Evolutionary conservation across 2,888 invertebrate genomes (phyloP).

Genomic region (Mesorhabditis spiculigera): DNA sequence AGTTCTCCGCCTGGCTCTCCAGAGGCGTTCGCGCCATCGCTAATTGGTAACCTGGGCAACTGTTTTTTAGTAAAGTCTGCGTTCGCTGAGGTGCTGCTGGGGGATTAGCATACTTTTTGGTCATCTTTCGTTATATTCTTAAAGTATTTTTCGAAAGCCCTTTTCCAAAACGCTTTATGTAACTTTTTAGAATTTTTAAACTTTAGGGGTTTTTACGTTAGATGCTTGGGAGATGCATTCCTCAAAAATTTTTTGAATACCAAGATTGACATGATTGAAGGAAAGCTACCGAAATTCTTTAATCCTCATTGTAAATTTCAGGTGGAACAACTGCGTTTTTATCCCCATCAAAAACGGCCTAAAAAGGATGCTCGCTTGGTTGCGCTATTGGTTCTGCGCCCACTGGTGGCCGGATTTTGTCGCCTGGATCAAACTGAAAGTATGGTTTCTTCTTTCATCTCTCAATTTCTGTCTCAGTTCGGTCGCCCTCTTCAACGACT

Average conservation of each 20-base stretch:
- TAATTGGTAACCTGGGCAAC: not conserved
- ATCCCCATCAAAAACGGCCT: conserved; percentile 11
- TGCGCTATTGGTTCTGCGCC: conserved; percentile 50
- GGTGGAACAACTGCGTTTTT: conserved; percentile 11
- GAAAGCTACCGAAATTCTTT: not conserved
- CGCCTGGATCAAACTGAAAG: conserved; percentile 31
- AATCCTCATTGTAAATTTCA: conserved; percentile 16
- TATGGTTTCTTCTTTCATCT: conserved; percentile 6
- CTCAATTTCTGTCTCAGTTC: conserved; percentile 17
- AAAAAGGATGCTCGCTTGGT: conserved; percentile 12
- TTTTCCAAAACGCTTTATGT: conserved; percentile 11
- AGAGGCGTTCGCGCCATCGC: not conserved
- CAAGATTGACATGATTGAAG: too few relatives aligned
- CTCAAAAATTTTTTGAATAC: too few relatives aligned
- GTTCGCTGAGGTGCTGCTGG: too few relatives aligned
- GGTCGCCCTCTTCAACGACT: conserved; percentile 24
- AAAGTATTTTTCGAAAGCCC: not conserved
- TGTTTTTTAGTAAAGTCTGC: too few relatives aligned
- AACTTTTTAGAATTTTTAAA: not conserved
- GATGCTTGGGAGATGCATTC: too few relatives aligned
- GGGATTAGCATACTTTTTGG: too few relatives aligned
- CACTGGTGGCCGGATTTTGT: conserved; percentile 50
- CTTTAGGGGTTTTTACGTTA: too few relatives aligned
- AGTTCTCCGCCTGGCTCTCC: not conserved
- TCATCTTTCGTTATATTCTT: not conserved